phyloP scores from a whole-genome alignment of 2,797 vertebrate species.

The Rhadinocentrus ornatus region DNA sequence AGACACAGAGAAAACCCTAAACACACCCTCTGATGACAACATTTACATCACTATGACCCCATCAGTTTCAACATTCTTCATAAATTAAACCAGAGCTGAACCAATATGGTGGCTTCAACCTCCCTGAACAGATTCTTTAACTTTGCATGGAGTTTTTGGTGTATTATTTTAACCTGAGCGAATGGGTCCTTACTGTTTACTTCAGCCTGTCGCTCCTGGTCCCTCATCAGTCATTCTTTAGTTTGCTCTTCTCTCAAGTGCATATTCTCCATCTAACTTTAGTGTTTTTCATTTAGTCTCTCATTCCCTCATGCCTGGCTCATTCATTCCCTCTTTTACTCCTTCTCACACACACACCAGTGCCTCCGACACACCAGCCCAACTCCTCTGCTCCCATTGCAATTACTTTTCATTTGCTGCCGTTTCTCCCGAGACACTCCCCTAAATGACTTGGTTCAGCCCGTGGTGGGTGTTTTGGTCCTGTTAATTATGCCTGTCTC shows the following conservation, averaged over 20 bases:
- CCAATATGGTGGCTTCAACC: not conserved
- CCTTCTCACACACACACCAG: slow-evolving; percentile 57
- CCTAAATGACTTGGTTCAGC: slow-evolving; percentile 75
- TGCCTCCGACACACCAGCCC: slow-evolving; percentile 52
- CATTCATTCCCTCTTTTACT: slow-evolving; percentile 34
- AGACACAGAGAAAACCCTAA: no score
- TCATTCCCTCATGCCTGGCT: slow-evolving; percentile 57
- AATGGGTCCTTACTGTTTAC: slow-evolving; percentile 27
- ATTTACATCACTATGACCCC: no score
- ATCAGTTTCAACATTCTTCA: not conserved
- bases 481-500: slow-evolving; percentile 76
- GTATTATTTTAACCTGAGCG: slow-evolving; percentile 21
- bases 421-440: slow-evolving; percentile 75
- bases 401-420: slow-evolving; percentile 82
- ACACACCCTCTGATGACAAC: no score
- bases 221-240: slow-evolving; percentile 54
- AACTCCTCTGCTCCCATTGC: slow-evolving; percentile 72
- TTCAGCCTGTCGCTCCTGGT: slow-evolving; percentile 27
- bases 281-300: slow-evolving; percentile 70
- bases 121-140: slow-evolving; percentile 1
- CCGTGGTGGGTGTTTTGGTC: slow-evolving; percentile 71
- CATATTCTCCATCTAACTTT: slow-evolving; percentile 60
- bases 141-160: slow-evolving; percentile 4
- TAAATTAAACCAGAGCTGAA: not conserved
- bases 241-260: slow-evolving; percentile 46